These are phyloP conservation scores for Papilio glaucus DNA, from an alignment of 1,140 invertebrate species.

Conservation along the genomic window DNA sequence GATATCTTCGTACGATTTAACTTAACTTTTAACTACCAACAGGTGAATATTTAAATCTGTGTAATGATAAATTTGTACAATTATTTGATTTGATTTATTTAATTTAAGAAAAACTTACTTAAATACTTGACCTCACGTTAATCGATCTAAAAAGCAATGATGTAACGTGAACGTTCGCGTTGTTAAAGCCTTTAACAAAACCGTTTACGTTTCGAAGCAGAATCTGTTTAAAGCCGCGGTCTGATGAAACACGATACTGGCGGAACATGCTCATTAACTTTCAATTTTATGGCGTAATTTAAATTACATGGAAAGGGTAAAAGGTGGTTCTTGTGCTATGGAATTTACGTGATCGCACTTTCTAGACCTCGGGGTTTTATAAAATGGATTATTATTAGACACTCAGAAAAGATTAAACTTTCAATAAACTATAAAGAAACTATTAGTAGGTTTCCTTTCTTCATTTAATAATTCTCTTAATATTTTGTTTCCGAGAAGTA, in stretches of 20 bases:
- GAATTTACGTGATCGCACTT: conserved; percentile 4
- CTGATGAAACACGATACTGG: conserved; percentile 30
- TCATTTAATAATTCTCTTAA: no score
- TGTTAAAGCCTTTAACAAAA: conserved; percentile 12
- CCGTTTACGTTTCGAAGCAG: conserved; percentile 18
- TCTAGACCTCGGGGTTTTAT: neutral
- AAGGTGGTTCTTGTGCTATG: conserved; percentile 12
- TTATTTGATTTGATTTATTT: no score
- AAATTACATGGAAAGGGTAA: conserved; percentile 28
- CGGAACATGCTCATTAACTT: conserved; percentile 34
- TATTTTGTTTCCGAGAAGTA: no score
- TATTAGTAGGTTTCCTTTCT: no score
- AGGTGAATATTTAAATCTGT: no score
- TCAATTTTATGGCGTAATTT: conserved; percentile 34
- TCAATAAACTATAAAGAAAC: no score
- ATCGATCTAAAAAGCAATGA: neutral
- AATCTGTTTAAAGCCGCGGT: conserved; percentile 30
- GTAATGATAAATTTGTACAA: no score
- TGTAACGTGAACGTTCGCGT: conserved; percentile 13
- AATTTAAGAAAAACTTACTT: neutral
- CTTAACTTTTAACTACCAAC: no score
- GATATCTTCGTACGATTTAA: no score
- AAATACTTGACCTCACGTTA: neutral
- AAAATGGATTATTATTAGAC: neutral
- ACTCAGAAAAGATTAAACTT: no score